These are phyloP conservation scores for Nasonia longicornis DNA, from an alignment of 1,140 invertebrate genomes.

Conservation along the genomic window DNA sequence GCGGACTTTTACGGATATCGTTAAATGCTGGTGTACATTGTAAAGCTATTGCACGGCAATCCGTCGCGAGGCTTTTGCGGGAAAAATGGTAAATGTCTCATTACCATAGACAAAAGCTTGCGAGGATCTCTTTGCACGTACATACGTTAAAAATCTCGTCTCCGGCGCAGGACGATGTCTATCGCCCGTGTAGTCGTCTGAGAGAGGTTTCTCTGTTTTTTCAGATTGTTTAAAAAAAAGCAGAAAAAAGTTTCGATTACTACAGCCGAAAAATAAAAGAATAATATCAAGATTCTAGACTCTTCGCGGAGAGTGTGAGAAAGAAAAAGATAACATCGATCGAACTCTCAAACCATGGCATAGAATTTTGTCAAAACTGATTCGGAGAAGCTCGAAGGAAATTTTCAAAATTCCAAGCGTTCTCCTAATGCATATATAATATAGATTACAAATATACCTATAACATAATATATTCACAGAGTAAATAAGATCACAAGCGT, in stretches of 20 bases:
- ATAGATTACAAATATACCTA: conserved; percentile 41
- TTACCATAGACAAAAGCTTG: conserved; percentile 62
- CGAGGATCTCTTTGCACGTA: conserved; percentile 51
- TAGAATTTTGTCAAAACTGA: conserved; percentile 62
- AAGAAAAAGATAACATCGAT: neutral
- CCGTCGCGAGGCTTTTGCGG: conserved; percentile 59
- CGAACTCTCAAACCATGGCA: conserved; percentile 56
- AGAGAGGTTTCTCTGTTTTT: conserved; percentile 29
- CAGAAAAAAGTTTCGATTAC: conserved; percentile 39
- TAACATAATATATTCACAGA: conserved; percentile 51
- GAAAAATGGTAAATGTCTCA: conserved; percentile 58
- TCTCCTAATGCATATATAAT: conserved; percentile 48
- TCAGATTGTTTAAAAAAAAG: neutral
- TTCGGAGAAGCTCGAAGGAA: conserved; percentile 57
- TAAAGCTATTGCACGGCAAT: conserved; percentile 37
- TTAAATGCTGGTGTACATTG: neutral
- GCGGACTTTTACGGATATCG: neutral
- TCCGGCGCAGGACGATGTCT: conserved; percentile 36
- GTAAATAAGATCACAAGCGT: conserved; percentile 70
- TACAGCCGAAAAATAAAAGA: neutral
- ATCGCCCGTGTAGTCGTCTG: neutral
- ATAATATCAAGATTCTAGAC: neutral
- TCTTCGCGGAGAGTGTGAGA: neutral
- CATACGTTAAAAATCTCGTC: conserved; percentile 42
- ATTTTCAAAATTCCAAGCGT: conserved; percentile 57